These are phyloP conservation scores for Simalia tracyae DNA, from an alignment of 2,797 vertebrate species.

Conservation along the genomic window DNA sequence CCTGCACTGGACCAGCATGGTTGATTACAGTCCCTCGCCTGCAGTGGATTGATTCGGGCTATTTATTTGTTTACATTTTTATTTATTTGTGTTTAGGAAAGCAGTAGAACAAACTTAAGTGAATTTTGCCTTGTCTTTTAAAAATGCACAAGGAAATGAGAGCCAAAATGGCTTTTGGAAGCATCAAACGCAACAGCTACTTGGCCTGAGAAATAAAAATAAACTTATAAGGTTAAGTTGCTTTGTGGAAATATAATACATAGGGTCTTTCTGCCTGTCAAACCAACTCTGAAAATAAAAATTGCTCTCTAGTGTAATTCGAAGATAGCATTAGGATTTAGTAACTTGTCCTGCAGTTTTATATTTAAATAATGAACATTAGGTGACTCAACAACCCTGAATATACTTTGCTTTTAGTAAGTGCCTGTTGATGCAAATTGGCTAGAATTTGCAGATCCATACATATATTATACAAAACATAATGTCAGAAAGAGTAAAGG, in stretches of 20 bases:
- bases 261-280: neutral
- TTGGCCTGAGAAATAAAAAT: neutral
- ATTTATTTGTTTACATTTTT: no score
- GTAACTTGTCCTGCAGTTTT: neutral
- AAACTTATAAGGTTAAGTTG: neutral
- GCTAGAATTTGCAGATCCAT: neutral
- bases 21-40: no score
- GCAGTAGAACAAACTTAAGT: no score
- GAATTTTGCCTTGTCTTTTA: neutral
- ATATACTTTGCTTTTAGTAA: neutral
- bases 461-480: neutral
- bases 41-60: no score
- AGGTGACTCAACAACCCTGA: neutral
- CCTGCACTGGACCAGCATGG: no score
- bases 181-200: neutral
- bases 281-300: neutral
- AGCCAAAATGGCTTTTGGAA: neutral
- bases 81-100: neutral
- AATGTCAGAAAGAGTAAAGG: neutral
- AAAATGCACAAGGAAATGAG: neutral
- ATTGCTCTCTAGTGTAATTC: neutral
- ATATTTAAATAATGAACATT: neutral
- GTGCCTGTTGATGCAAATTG: neutral
- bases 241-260: neutral
- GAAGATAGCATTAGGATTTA: neutral